Evolutionary conservation across 2,797 vertebrate species (phyloP).

Genomic region (Gastrophryne carolinensis): DNA sequence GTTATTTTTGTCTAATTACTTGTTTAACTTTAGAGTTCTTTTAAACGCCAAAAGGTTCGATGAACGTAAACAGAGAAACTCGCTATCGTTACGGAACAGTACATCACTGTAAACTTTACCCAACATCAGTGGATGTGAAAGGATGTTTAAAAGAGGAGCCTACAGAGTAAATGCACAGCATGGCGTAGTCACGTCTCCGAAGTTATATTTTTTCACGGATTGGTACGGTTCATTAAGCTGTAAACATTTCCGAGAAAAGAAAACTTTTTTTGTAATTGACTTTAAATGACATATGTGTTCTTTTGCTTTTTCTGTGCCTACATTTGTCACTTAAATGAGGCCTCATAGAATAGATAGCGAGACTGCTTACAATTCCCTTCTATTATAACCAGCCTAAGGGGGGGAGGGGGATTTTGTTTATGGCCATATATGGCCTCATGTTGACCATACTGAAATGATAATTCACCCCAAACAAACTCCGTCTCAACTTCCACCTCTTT

Average conservation of each 20-base stretch:
- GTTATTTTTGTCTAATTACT: background rate
- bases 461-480: no score
- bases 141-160: background rate
- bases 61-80: background rate
- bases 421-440: no score
- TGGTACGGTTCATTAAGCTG: background rate
- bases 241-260: background rate
- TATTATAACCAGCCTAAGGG: background rate
- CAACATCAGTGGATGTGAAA: background rate
- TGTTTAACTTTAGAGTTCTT: background rate
- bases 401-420: background rate
- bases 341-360: background rate
- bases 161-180: background rate
- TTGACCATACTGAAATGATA: no score
- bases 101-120: background rate
- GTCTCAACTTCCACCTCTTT: no score
- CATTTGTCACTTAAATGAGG: background rate
- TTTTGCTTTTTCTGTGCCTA: background rate
- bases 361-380: background rate
- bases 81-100: background rate
- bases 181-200: background rate
- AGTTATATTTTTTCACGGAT: background rate
- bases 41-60: background rate
- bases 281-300: background rate
- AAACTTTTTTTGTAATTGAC: background rate